Percentiles rank a stretch among this genome's conserved stretches.
phyloP scores from a whole-genome alignment of 1,140 invertebrate species.

The Scylla paramamosain region DNA sequence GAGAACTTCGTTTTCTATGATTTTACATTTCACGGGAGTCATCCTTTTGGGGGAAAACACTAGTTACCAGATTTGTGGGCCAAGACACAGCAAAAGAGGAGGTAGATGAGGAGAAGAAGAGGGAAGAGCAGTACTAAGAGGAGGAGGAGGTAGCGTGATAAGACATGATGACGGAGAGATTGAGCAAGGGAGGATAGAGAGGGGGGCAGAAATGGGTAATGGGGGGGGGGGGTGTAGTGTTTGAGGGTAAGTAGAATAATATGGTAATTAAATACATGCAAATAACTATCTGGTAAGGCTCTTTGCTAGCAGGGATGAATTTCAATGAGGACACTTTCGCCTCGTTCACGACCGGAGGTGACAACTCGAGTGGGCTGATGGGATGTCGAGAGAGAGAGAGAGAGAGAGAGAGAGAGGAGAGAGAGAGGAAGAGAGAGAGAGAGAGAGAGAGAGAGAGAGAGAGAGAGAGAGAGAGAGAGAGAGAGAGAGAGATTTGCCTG shows the following conservation, averaged over 20 bases:
- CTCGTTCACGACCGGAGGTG: background rate
- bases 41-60: no score
- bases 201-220: background rate
- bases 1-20: no score
- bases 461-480: no score
- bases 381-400: background rate
- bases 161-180: background rate
- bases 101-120: no score
- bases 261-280: constrained; percentile 24
- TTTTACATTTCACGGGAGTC: no score
- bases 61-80: no score
- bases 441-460: no score
- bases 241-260: background rate
- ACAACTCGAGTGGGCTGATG: background rate
- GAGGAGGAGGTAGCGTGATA: background rate
- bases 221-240: background rate
- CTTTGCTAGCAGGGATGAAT: constrained; percentile 7
- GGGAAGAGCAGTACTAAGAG: background rate
- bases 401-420: no score
- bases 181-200: background rate
- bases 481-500: no score
- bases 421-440: no score
- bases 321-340: constrained; percentile 22
- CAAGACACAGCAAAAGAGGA: no score
- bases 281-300: constrained; percentile 8